These are phyloP conservation scores for Parotocinclus haroldoi DNA, from an alignment of 2,797 vertebrate genomes.

Conservation along the genomic window DNA sequence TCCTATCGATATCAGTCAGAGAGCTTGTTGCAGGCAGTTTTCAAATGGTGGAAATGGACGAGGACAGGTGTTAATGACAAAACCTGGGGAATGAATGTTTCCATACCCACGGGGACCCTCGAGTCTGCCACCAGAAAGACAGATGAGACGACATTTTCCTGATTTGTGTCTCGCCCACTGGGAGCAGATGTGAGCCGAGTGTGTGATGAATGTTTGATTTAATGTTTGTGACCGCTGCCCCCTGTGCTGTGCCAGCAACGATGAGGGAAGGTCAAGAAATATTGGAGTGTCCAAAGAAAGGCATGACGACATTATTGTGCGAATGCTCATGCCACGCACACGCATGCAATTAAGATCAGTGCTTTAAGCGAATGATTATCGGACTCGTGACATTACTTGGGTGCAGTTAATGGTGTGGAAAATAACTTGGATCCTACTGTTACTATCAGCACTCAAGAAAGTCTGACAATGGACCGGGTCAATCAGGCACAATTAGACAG, in stretches of 20 bases:
- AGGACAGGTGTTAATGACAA: not conserved
- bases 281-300: not conserved
- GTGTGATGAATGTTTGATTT: conserved; percentile 71
- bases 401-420: conserved; percentile 5
- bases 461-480: not conserved
- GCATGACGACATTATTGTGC: too few relatives aligned
- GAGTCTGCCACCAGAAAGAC: too few relatives aligned
- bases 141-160: too few relatives aligned
- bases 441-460: not conserved
- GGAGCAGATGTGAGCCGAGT: conserved; percentile 68
- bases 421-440: conserved; percentile 13
- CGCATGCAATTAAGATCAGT: conserved; percentile 6
- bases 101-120: too few relatives aligned
- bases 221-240: conserved; percentile 62
- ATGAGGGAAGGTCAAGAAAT: conserved; percentile 20
- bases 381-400: conserved; percentile 1
- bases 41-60: conserved; percentile 32
- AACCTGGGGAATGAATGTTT: not conserved
- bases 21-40: conserved; percentile 46
- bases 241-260: not conserved
- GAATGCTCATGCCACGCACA: conserved; percentile 17
- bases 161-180: too few relatives aligned
- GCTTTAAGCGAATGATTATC: conserved; percentile 20
- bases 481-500: not conserved
- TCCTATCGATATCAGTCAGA: conserved; percentile 9